Base-by-base conservation (phyloP, 2,888 invertebrate genomes). In the Drosophila quinaria region DNA sequence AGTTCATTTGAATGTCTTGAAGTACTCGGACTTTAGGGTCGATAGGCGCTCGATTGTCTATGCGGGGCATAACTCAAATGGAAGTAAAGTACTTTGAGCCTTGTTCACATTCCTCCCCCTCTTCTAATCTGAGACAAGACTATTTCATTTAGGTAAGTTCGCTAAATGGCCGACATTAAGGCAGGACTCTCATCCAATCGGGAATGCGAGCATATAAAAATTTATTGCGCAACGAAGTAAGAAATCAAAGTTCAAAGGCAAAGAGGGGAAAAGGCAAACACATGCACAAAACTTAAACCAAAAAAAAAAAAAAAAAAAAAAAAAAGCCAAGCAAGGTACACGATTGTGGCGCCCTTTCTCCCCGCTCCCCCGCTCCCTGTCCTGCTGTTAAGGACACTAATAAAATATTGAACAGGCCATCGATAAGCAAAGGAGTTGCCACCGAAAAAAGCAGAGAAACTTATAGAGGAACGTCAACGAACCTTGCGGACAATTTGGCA, bases 401-500 rank as follows among this genome's bases (percentile, higher is more conserved):
- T 89, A 87, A 89, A 87, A 87, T 87, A 87, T 90, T 88, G 87
- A 87, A 81, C 74, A 78, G 81, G 81, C 87, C 80, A 87, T 87
- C 87, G 87, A 89, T 87, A 88, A 89, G 86, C 76, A 75, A 75
- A 75, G 73, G 77, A 85, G 81, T 83, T 74, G 54, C 33, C 13
- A 11, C 47, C 15, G 6, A 31, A 46, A 55, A 41, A 61, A 19
- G 4, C 31, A 19, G 29, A 31, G 41, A n/a, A 42, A 29, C 13
- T 55, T 31, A 42, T 19, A 33, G 44, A 47, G 41, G 49, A 33
- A 78, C 81, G 89, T 85, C 86, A 87, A 85, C 86, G 87, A 86
- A 86, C 89, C 80, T 71, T 67, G 65, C 42, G 39, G 51, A 47
- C 31, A 44, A 33, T 13, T 54, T 4, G 42, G 39, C 9, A 29